Evolutionary conservation across 1,140 invertebrate species (phyloP), one percentile per base, ranked within the genome.

Genomic region (Papilio polytes): DNA sequence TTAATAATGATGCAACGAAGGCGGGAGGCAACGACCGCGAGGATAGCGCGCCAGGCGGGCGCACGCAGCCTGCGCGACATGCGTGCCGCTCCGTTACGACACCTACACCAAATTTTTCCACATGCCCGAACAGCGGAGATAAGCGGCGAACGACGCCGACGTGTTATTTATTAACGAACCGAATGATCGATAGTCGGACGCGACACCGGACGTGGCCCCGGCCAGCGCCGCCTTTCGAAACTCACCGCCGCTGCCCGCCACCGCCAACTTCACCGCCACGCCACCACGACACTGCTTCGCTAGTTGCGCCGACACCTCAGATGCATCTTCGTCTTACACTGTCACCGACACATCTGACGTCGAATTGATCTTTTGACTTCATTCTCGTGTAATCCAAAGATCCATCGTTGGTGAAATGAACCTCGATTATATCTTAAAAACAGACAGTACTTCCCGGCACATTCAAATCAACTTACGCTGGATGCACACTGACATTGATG

Each of bases 141-240:
- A 94, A 94, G 93, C 91, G 85, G 88, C 91, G 89, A 89, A 85
- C 89, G 89, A 93, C 91, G 92, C 89, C 92, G 88, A 92, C 93
- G 91, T 94, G 91, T 94, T 94, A 93, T 94, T 93, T 94, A 94
- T 94, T 94, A 94, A 94, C 93, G 93, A 94, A 94, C 91, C 92
- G 92, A 94, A 94, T 94, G 93, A 94, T 94, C 92, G 93, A 94
- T 94, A 93, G 93, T 89, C 90, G 92, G 89, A 91, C 92, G 93
- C 93, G 92, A 91, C 92, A 90, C 91, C 92, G 92, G 92, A 92
- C 92, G 88, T 90, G 87, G 92, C 89, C 90, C 86, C 88, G 88
- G 88, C 88, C 89, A 88, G 88, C 87, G 87, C 76, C 80, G 89
- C 90, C 93, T 94, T 94, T 94, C 92, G 92, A 94, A 94, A 94